Evolutionary conservation across 1,140 invertebrate species (phyloP), one percentile per base, ranked within the genome.

Genomic region (Mycetomoellerius zeteki): DNA sequence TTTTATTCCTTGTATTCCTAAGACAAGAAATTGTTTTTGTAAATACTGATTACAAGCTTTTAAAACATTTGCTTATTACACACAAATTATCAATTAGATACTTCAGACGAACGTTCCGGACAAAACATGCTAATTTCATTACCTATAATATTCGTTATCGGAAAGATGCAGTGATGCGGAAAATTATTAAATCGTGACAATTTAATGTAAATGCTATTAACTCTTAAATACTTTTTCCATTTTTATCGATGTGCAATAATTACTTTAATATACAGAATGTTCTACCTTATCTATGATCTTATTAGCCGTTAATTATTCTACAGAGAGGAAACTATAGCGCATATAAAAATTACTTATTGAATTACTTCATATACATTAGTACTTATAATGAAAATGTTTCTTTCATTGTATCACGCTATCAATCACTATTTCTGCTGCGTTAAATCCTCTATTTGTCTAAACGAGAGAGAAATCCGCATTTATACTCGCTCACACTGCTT

Each of bases 81-180:
- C 16, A 5, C 21, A 52, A 69, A 80, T 69, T 80, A 54, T 69
- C 50, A 52, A 78, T 78, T 64, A 80, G 0, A 2, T 60, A 30
- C 27, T 47, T 77, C 56, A 60, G 16, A 60, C 33, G 10, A 47
- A 4, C 37, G 27, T 77, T 47, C 37, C 16, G 7, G 54, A 56
- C 3, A 14, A 52, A 37, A 19, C 8, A 54, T 19, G 14, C 16
- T 8, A 80, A 69, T 21, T 54, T 69, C 19, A n/a, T 56, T 37
- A 37, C n/a, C n/a, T n/a, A n/a, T n/a, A n/a, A n/a, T 56, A 69
- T 56, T 81, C 33, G 43, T 81, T 67, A 80, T 54, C 30, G 50
- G 27, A 3, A 37, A 37, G 0, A 10, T 37, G 54, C 75, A 33
- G 21, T 19, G 24, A 78, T 30, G 27, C 19, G 16, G 7, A 10